These are phyloP conservation scores for Carlito syrichta DNA, from an alignment of 2,113 vertebrate species.

Conservation along the genomic window DNA sequence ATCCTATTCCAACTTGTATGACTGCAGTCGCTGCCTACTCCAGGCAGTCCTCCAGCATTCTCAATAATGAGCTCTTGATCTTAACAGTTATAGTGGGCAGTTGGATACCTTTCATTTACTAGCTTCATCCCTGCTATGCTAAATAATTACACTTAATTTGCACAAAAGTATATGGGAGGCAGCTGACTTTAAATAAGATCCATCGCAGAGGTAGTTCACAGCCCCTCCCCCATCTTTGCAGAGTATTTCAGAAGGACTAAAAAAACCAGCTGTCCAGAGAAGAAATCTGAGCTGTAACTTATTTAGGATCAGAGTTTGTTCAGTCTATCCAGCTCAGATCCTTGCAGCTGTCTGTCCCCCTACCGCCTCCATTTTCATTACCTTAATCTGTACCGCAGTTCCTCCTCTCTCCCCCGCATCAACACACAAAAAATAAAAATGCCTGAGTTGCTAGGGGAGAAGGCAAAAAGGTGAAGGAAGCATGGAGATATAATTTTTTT, in stretches of 20 bases:
- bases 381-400: neutral
- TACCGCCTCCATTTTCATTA: neutral
- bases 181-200: neutral
- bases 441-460: neutral
- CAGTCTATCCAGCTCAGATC: neutral
- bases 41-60: conserved; percentile 39
- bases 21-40: neutral
- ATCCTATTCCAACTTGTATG: neutral
- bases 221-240: conserved; percentile 2
- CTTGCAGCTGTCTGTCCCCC: conserved; percentile 61
- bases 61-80: neutral
- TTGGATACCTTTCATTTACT: neutral
- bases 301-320: conserved; percentile 27
- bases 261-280: conserved; percentile 64
- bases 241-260: conserved; percentile 45
- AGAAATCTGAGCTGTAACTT: conserved; percentile 67
- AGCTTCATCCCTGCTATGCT: neutral
- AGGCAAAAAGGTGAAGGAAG: neutral
- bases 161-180: neutral
- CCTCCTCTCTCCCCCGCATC: neutral
- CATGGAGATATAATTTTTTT: neutral
- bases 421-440: neutral
- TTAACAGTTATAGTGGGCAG: neutral
- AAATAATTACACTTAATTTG: conserved; percentile 7
- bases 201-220: neutral